These are phyloP conservation scores for Drosophila teissieri DNA, from an alignment of 1,140 invertebrate species.

Conservation along the genomic window DNA sequence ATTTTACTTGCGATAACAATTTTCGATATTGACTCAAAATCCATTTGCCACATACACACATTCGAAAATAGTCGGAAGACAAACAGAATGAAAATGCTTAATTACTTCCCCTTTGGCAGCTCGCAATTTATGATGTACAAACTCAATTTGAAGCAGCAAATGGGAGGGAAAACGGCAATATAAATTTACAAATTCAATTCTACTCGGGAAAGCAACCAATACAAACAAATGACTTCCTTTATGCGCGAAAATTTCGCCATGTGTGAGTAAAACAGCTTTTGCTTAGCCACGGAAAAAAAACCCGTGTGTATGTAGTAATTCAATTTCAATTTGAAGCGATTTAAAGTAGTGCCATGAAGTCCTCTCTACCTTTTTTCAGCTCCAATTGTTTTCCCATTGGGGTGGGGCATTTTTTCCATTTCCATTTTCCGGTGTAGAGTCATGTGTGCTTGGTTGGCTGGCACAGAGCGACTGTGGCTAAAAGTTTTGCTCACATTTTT, in stretches of 20 bases:
- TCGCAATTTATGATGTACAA: conserved; percentile 55
- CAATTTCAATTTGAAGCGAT: too few species aligned
- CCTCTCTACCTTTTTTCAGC: background rate
- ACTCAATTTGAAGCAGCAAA: conserved; percentile 53
- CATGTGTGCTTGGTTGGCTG: conserved; percentile 6
- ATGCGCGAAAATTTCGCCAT: conserved; percentile 31
- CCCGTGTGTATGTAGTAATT: too few species aligned
- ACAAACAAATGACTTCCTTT: conserved; percentile 76
- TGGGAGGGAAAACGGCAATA: conserved; percentile 31
- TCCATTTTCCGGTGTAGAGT: conserved; percentile 11
- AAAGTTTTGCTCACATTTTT: conserved; percentile 59
- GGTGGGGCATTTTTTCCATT: background rate
- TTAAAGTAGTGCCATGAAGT: too few species aligned
- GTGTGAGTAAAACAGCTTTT: background rate
- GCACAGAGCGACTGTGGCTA: conserved; percentile 11
- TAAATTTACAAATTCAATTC: conserved; percentile 62
- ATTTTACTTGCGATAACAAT: conserved; percentile 65
- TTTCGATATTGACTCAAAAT: conserved; percentile 57
- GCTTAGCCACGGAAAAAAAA: background rate
- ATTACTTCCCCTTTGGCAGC: conserved; percentile 63
- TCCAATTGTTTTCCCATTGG: background rate
- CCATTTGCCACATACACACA: conserved; percentile 41
- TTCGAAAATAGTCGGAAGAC: conserved; percentile 22
- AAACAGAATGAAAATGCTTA: conserved; percentile 67
- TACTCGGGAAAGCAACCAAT: conserved; percentile 50